Evolutionary conservation across 2,797 vertebrate genomes (phyloP), one percentile per base, ranked within the genome.

Genomic region (Gastrophryne carolinensis): DNA sequence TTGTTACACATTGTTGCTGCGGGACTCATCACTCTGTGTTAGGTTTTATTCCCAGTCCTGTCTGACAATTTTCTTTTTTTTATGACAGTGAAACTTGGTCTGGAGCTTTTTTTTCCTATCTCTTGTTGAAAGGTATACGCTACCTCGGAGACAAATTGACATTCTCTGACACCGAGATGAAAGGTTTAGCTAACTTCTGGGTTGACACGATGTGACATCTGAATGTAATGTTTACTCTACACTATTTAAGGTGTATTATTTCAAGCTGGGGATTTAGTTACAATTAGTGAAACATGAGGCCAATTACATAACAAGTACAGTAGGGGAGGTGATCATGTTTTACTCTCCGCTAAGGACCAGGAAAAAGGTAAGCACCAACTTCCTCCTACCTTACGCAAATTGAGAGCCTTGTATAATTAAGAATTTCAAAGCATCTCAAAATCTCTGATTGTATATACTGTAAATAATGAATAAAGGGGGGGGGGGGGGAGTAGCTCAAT

Each of bases 211-310:
- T 41, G 47, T 62, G 65, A 75, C 68, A 72, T 78, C 50, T 78
- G 75, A 78, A 72, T 72, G 66, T 53, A 63, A 69, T 78, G 75
- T 78, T 78, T 78, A 78, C 50, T 66, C 66, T 71, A 66, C 63
- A 50, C 17, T 66, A 56, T 61, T 66, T 60, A 47, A 17, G 30
- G 30, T 30, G 26, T 39, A 58, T 47, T 35, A 66, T 56, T 39
- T 23, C 26, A 34, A 60, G 23, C 52, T 50, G 32, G 41, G 29
- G 37, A 67, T 50, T 26, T 39, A 19, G 41, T 23, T 60, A 29
- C 35, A 57, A 41, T 57, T 30, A 57, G 24, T 29, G 21, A 17
- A 27, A 44, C 66, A 30, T 9, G 26, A 54, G 17, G 66, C 35
- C 15, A 23, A 24, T 56, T 41, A 69, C 34, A 56, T 69, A 68